Base-by-base conservation (phyloP, 2,888 invertebrate species). In the Drosophila borealis region DNA sequence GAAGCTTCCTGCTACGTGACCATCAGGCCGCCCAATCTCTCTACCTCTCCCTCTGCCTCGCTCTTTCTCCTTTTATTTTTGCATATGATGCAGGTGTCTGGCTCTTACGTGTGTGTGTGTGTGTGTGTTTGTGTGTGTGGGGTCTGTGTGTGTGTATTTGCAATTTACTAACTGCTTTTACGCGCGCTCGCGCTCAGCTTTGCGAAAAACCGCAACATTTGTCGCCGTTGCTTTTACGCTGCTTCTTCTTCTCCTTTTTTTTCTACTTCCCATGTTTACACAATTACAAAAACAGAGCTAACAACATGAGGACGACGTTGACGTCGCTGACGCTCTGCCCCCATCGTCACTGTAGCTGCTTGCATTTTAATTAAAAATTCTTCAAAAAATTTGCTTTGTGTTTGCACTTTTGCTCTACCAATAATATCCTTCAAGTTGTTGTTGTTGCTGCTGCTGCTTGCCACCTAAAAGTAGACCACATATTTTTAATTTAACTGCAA, bases 361-460 rank as follows among this genome's bases (percentile, higher is more conserved):
- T 81, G 82, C 80, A 88, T 83, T 83, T 83, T 83, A 83, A 83
- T 83, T 83, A 88, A 83, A 83, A 83, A 88, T 83, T 83, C 85
- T 85, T 74, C 54, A 83, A 85, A 77, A 77, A 87, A 71, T 78
- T 71, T 70, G 67, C 80, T 85, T 85, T 83, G 85, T 78, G 75
- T 66, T 73, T 64, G 78, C 69, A 48, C 56, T 63, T 66, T 54
- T 17, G 56, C 70, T 81, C 62, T 64, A 64, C 82, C 80, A 81
- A 81, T 84, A 86, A 83, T 83, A 86, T 87, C 72, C 84, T 78
- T 56, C 45, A 50, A 61, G 66, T 69, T 65, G 68, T 57, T 67
- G 54, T 45, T 48, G 56, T 8, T 50, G 42, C n/a, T 59, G 50
- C 19, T 54, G 73, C 61, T 53, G 78, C 54, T 75, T 49, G 69